phyloP scores from a whole-genome alignment of 2,888 invertebrate genomes.

The Dryococelus australis region DNA sequence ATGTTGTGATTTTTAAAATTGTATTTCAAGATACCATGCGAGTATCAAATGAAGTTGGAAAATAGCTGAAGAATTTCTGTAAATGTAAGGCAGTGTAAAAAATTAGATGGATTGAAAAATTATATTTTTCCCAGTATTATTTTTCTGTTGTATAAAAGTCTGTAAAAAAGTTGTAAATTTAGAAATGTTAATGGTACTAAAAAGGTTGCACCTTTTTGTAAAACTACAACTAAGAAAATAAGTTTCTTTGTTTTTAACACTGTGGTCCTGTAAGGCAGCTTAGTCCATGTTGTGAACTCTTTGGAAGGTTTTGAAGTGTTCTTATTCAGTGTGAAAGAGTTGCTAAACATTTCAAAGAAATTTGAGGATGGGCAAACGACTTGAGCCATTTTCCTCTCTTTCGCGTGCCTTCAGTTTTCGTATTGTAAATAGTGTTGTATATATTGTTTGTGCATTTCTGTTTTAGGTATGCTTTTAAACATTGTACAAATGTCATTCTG shows the following conservation, averaged over 20 bases:
- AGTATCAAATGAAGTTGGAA: background rate
- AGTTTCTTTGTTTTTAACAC: background rate
- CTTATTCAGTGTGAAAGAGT: too few relatives aligned
- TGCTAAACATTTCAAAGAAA: background rate
- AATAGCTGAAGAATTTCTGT: background rate
- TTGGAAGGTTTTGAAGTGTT: background rate
- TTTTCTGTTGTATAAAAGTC: background rate
- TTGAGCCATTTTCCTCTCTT: background rate
- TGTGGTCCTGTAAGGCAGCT: background rate
- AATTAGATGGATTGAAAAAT: background rate
- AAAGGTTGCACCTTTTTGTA: too few relatives aligned
- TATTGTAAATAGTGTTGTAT: background rate
- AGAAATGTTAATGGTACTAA: too few relatives aligned
- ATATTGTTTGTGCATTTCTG: background rate
- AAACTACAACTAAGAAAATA: too few relatives aligned
- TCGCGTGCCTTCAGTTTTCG: background rate
- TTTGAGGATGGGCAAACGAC: background rate
- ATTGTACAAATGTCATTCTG: background rate
- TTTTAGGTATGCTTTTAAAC: background rate
- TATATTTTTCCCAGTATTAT: background rate
- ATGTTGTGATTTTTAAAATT: background rate
- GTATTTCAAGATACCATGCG: background rate
- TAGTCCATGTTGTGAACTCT: background rate
- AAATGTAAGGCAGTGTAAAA: background rate
- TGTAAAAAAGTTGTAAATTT: background rate